Conservation (phyloP, 1,140 invertebrate genomes). For the Formica exsecta region DNA sequence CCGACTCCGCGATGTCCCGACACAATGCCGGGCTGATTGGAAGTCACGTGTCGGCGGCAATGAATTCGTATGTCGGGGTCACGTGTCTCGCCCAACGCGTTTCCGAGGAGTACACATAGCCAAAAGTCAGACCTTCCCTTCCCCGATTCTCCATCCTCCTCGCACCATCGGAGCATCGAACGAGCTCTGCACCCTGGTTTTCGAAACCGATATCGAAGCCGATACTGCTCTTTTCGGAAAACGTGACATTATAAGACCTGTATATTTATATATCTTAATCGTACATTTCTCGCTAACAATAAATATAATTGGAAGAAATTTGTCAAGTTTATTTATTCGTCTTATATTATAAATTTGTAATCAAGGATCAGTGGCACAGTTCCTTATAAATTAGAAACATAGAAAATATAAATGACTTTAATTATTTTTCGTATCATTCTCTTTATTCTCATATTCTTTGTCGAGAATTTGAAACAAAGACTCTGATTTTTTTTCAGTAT, state of each 20-base stretch:
- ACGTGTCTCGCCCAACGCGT: slow-evolving; percentile 77
- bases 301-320: no score
- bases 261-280: no score
- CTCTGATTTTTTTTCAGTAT: neutral
- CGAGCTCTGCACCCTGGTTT: slow-evolving; percentile 1
- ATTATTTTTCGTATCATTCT: neutral
- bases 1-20: slow-evolving; percentile 39
- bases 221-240: slow-evolving; percentile 54
- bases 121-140: slow-evolving; percentile 71
- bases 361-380: no score
- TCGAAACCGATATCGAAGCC: neutral
- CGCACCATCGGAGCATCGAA: neutral
- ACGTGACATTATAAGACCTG: no score
- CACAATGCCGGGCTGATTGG: slow-evolving; percentile 77
- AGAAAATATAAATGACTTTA: neutral
- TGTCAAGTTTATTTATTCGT: no score
- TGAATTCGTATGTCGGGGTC: slow-evolving; percentile 76
- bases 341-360: no score
- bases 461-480: neutral
- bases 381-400: no score
- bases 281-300: no score
- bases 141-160: neutral
- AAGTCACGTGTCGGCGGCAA: slow-evolving; percentile 79
- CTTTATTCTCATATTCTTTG: neutral
- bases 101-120: slow-evolving; percentile 68